These are phyloP conservation scores for Pheosia gnoma DNA, from an alignment of 2,888 invertebrate genomes.

Conservation along the genomic window DNA sequence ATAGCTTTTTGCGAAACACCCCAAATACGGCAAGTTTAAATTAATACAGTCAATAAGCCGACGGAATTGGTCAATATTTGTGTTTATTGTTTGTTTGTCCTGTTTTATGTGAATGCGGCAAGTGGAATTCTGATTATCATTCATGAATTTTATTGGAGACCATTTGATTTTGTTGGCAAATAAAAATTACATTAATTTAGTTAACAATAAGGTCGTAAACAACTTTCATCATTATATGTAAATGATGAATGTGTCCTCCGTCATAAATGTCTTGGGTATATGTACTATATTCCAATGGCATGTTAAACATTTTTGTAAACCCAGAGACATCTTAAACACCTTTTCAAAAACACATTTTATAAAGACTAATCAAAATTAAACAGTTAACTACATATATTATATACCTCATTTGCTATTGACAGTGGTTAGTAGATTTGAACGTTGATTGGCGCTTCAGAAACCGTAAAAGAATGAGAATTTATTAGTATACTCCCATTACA, in stretches of 20 bases:
- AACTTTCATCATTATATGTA: neutral
- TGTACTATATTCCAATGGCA: too few relatives aligned
- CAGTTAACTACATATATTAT: too few relatives aligned
- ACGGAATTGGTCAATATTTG: constrained; percentile 38
- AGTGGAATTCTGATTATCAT: constrained; percentile 7
- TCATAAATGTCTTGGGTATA: too few relatives aligned
- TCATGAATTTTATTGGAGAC: neutral
- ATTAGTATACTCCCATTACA: constrained; percentile 62
- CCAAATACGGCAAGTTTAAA: constrained; percentile 44
- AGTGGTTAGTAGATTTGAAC: constrained; percentile 4
- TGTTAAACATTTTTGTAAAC: too few relatives aligned
- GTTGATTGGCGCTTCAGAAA: constrained; percentile 16
- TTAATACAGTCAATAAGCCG: constrained; percentile 45
- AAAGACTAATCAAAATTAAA: neutral
- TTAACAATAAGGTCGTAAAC: neutral
- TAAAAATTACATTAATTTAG: neutral
- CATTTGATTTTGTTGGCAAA: neutral
- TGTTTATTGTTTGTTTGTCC: constrained; percentile 33
- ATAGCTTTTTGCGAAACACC: constrained; percentile 49
- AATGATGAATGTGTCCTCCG: too few relatives aligned
- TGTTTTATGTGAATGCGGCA: constrained; percentile 19
- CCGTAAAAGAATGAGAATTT: constrained; percentile 49
- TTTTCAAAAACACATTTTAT: neutral
- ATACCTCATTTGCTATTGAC: constrained; percentile 1
- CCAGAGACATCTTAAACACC: too few relatives aligned